Percentiles rank a stretch among this genome's conserved stretches.
These are phyloP conservation scores for Pteria penguin DNA, from an alignment of 2,888 invertebrate species.

Conservation along the genomic window DNA sequence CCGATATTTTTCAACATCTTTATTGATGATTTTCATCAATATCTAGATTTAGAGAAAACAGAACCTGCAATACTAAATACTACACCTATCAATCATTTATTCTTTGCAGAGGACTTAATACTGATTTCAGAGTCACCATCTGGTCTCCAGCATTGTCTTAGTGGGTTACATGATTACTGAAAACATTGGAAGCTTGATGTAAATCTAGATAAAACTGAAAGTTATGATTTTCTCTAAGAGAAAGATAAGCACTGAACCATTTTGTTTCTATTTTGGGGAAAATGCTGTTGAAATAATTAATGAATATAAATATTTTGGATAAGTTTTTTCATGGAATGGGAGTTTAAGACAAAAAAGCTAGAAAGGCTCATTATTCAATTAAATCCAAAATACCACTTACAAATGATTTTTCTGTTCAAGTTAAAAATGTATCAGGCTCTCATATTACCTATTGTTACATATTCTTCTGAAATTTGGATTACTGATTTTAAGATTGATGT, in stretches of 20 bases:
- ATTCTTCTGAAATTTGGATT: neutral
- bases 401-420: neutral
- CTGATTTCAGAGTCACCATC: neutral
- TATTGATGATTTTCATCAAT: neutral
- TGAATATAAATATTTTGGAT: neutral
- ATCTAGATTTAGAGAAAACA: neutral
- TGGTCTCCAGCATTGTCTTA: slow-evolving; percentile 2
- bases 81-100: neutral
- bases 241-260: neutral
- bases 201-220: neutral
- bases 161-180: neutral
- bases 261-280: neutral
- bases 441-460: neutral
- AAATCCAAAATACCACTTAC: neutral
- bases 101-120: neutral
- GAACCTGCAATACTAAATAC: neutral
- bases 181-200: neutral
- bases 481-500: neutral
- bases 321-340: neutral
- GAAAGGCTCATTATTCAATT: neutral
- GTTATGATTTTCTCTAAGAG: neutral
- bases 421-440: neutral
- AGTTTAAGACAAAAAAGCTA: neutral
- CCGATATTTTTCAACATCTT: neutral
- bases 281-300: neutral